These are phyloP conservation scores for Rosalia funebris DNA, from an alignment of 2,888 invertebrate genomes.

Conservation along the genomic window DNA sequence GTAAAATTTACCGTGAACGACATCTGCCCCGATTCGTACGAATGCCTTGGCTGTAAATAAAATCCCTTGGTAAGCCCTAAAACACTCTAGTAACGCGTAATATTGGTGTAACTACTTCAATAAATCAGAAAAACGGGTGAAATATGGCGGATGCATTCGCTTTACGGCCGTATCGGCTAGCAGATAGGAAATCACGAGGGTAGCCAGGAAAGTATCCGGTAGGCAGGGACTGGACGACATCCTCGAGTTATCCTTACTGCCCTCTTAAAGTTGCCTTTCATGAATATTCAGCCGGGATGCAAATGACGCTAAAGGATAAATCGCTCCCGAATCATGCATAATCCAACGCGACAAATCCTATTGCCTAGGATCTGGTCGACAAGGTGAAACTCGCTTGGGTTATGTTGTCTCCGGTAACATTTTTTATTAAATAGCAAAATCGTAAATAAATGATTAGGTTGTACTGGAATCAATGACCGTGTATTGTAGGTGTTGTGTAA, in stretches of 20 bases:
- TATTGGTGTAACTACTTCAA: conserved; percentile 7
- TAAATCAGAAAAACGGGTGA: conserved; percentile 21
- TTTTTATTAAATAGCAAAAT: no score
- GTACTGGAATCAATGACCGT: no score
- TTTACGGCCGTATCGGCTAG: conserved; percentile 8
- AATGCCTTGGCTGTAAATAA: conserved; percentile 11
- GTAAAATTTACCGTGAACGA: conserved; percentile 15
- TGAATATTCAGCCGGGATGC: conserved; percentile 41
- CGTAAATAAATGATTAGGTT: no score
- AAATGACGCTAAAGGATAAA: conserved; percentile 39
- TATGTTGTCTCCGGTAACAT: no score
- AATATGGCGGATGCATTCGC: conserved; percentile 9
- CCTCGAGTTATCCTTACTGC: conserved; percentile 28
- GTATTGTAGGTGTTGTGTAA: no score
- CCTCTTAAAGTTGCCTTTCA: conserved; percentile 26
- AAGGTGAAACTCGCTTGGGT: no score
- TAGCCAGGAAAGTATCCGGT: no score
- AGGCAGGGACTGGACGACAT: no score
- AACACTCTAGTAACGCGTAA: conserved; percentile 6
- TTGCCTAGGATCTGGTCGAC: no score
- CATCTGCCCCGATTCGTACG: conserved; percentile 8
- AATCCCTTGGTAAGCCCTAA: conserved; percentile 2
- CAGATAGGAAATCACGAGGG: conserved; percentile 21
- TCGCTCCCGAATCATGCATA: conserved; percentile 34
- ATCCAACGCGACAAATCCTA: conserved; percentile 34